These are phyloP conservation scores for Anas bernieri DNA, from an alignment of 2,797 vertebrate genomes.

Conservation along the genomic window DNA sequence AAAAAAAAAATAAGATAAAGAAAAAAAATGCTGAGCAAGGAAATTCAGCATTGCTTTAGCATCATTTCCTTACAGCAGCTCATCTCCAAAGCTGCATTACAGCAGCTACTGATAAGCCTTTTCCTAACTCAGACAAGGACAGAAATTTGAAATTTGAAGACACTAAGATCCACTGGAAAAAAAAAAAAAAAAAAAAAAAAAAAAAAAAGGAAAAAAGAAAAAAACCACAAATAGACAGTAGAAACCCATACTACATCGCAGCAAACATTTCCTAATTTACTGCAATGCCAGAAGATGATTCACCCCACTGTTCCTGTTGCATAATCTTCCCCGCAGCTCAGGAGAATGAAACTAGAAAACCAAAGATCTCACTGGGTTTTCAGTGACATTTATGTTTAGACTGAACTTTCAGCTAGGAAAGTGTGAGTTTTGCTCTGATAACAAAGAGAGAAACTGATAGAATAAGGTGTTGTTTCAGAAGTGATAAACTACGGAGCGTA, in stretches of 20 bases:
- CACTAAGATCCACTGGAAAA: not conserved
- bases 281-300: slow-evolving; percentile 69
- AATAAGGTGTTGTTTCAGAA: slow-evolving; percentile 43
- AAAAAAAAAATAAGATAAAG: not conserved
- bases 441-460: slow-evolving; percentile 11
- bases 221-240: slow-evolving; percentile 52
- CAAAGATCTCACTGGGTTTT: slow-evolving; percentile 58
- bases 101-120: not conserved
- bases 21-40: not conserved
- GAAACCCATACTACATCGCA: slow-evolving; percentile 11
- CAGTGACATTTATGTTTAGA: slow-evolving; percentile 80
- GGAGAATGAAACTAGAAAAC: slow-evolving; percentile 72
- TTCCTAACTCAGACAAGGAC: not conserved
- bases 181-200: not conserved
- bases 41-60: not conserved
- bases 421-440: slow-evolving; percentile 59
- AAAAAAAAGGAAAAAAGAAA: not conserved
- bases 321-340: slow-evolving; percentile 72
- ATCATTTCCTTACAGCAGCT: not conserved
- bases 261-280: slow-evolving; percentile 67
- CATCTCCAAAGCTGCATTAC: not conserved
- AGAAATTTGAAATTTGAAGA: not conserved
- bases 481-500: not conserved
- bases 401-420: slow-evolving; percentile 72
- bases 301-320: slow-evolving; percentile 74